phyloP scores from a whole-genome alignment of 1,140 invertebrate genomes.

The Plodia interpunctella region DNA sequence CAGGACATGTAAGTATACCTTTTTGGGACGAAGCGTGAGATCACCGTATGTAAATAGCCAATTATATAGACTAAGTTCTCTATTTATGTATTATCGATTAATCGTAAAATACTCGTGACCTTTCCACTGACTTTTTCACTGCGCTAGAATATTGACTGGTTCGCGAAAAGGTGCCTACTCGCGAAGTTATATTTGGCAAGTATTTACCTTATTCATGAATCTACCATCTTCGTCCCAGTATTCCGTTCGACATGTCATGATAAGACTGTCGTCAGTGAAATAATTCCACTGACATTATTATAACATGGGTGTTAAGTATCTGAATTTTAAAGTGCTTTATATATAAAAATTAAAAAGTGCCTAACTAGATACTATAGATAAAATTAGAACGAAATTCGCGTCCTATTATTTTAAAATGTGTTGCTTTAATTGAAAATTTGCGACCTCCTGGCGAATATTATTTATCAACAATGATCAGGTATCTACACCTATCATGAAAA shows the following conservation, averaged over 20 bases:
- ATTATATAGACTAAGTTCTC: not conserved
- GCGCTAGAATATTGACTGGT: not conserved
- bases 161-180: not conserved
- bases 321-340: too few species aligned
- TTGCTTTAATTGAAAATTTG: too few species aligned
- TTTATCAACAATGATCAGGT: not conserved
- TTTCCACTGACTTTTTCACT: not conserved
- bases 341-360: too few species aligned
- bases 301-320: too few species aligned
- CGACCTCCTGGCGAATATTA: not conserved
- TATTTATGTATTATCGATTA: conserved; percentile 5
- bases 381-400: too few species aligned
- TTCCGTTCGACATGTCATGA: not conserved
- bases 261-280: too few species aligned
- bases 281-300: too few species aligned
- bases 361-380: too few species aligned
- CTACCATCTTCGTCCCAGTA: not conserved
- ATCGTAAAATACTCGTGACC: not conserved
- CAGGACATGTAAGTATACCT: not conserved
- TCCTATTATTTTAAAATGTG: too few species aligned
- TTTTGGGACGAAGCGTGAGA: not conserved
- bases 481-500: not conserved
- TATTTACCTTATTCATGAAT: not conserved
- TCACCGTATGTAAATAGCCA: not conserved
- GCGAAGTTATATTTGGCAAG: not conserved